A percentile compares a stretch with the other conserved stretches of the same genome.
phyloP scores from a whole-genome alignment of 2,797 vertebrate species.

The Gymnothorax javanicus region DNA sequence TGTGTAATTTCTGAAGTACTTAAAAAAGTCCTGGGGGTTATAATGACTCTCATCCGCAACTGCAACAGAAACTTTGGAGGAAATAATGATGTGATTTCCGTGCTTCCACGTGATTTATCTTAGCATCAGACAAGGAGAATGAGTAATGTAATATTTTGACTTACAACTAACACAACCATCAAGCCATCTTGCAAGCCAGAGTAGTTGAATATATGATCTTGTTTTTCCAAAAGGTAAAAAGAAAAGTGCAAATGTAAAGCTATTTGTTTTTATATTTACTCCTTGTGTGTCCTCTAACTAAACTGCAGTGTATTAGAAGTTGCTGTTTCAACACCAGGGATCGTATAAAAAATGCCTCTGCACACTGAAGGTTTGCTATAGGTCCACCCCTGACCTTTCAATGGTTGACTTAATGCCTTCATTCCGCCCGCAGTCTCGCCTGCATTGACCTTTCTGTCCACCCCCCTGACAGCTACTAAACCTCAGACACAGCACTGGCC shows the following conservation, averaged over 20 bases:
- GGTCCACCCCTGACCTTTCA: slow-evolving; percentile 60
- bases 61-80: neutral
- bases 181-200: neutral
- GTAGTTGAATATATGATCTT: neutral
- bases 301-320: neutral
- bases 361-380: slow-evolving; percentile 44
- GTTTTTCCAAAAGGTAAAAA: neutral
- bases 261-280: neutral
- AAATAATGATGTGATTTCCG: neutral
- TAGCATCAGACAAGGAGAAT: neutral
- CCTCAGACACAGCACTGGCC: slow-evolving; percentile 32
- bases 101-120: slow-evolving; percentile 4
- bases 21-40: slow-evolving; percentile 2
- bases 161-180: neutral
- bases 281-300: neutral
- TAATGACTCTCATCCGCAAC: slow-evolving; percentile 6
- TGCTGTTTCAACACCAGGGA: slow-evolving; percentile 56
- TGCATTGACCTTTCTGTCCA: slow-evolving; percentile 54
- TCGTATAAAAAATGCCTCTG: slow-evolving; percentile 18
- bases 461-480: slow-evolving; percentile 44
- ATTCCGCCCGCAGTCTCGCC: slow-evolving; percentile 41
- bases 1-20: slow-evolving; percentile 20
- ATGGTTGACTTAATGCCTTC: slow-evolving; percentile 50
- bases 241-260: too few species aligned
- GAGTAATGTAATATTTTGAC: slow-evolving; percentile 1